These are phyloP conservation scores for Tachypleus tridentatus DNA, from an alignment of 1,140 invertebrate species.

Conservation along the genomic window DNA sequence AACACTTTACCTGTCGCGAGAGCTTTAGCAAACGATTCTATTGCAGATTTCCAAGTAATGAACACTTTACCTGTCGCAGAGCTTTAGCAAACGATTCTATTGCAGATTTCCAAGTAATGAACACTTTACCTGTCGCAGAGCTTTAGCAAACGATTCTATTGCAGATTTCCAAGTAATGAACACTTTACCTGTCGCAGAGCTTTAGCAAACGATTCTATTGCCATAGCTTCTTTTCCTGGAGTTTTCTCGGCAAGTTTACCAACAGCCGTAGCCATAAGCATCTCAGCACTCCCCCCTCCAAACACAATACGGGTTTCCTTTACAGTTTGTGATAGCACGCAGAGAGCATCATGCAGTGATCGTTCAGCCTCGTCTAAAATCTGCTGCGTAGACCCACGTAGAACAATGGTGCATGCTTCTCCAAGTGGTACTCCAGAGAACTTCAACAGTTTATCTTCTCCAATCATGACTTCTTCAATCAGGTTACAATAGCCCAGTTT, in stretches of 20 bases:
- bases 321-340: constrained; percentile 90
- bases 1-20: constrained; percentile 39
- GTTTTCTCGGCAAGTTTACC: constrained; percentile 67
- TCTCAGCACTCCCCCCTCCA: constrained; percentile 88
- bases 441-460: constrained; percentile 88
- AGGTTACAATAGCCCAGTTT: constrained; percentile 88
- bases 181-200: constrained; percentile 48
- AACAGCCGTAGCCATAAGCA: constrained; percentile 91
- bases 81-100: constrained; percentile 93
- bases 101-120: constrained; percentile 43
- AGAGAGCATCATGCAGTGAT: constrained; percentile 95
- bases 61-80: constrained; percentile 39
- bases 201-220: constrained; percentile 90
- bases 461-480: constrained; percentile 97
- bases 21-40: constrained; percentile 90
- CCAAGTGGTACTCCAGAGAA: constrained; percentile 91
- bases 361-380: constrained; percentile 98
- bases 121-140: constrained; percentile 44
- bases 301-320: constrained; percentile 81
- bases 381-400: constrained; percentile 97
- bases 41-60: constrained; percentile 51
- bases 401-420: constrained; percentile 92
- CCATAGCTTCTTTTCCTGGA: constrained; percentile 93
- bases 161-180: constrained; percentile 37
- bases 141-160: constrained; percentile 89